These are phyloP conservation scores for Tenthredo distinguenda DNA, from an alignment of 2,888 invertebrate species.

Conservation along the genomic window DNA sequence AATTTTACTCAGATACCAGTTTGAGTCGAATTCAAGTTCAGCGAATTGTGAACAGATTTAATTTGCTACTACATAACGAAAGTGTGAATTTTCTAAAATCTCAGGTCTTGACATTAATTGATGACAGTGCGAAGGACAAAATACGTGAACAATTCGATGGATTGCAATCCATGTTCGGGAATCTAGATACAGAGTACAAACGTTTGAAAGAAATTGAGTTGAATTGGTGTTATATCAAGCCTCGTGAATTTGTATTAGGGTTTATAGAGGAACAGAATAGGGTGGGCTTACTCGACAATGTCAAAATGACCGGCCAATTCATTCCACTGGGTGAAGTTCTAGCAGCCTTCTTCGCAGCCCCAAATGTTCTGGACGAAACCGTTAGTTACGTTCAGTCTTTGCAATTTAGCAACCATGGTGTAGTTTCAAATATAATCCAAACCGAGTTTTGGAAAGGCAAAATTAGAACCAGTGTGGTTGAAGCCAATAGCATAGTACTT, in stretches of 20 bases:
- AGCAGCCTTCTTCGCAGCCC: background rate
- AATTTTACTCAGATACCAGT: conserved; percentile 15
- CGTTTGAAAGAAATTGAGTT: background rate
- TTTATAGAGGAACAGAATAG: background rate
- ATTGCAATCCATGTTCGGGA: background rate
- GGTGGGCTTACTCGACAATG: background rate
- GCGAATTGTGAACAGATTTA: conserved; percentile 21
- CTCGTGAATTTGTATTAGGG: background rate
- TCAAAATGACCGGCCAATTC: conserved; percentile 1
- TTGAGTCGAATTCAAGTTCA: conserved; percentile 18
- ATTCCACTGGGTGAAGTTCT: conserved; percentile 3
- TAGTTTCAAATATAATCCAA: conserved; percentile 8
- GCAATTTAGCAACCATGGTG: background rate
- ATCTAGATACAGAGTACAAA: background rate
- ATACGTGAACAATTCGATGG: background rate
- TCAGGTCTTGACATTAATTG: background rate
- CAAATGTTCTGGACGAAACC: background rate
- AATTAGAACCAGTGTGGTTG: background rate
- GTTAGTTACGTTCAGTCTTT: background rate
- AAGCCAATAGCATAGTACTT: background rate
- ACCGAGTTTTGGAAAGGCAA: conserved; percentile 13
- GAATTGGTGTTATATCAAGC: conserved; percentile 20
- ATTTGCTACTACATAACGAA: background rate
- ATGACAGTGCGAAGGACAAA: background rate
- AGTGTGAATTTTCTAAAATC: conserved; percentile 4